Evolutionary conservation across 2,113 vertebrate species (phyloP), one percentile per base, ranked within the genome.

Genomic region (Hippocampus zosterae): DNA sequence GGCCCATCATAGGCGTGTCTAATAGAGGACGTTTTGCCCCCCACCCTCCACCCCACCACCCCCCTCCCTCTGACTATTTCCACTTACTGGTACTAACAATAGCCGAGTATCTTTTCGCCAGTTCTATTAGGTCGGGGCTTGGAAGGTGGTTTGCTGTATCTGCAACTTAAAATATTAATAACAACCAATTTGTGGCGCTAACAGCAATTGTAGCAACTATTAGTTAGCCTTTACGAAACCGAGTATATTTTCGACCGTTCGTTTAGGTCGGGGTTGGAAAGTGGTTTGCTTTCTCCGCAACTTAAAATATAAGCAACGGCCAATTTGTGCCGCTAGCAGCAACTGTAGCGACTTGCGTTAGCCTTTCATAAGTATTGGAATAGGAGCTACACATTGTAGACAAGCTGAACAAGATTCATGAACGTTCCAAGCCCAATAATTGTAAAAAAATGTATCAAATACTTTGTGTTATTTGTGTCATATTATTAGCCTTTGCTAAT

Each of bases 1-100:
- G 67, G 72, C 75, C 85, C 80, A 80, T 87, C 82, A 78, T 76
- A 82, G 74, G 69, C 70, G 46, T 76, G 74, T 62, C 68, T 74
- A 85, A 79, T 80, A 80, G 84, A 81, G 50, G 77, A 83, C 81
- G 72, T 73, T 68, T 68, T 64, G 68, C 77, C 70, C 73, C 56
- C 56, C 70, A n/a, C n/a, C n/a, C n/a, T n/a, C n/a, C n/a, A n/a
- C n/a, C n/a, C n/a, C n/a, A n/a, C n/a, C n/a, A n/a, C 77, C 73
- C 76, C n/a, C 62, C 76, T 69, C 73, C 27, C 56, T 69, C 78
- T 71, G 78, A 27, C 62, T 68, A 63, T 70, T 84, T 76, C 57
- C 76, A 52, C 66, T 75, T 72, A 65, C 53, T 75, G 74, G 52
- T 76, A 50, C 37, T 86, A 73, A 68, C 68, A 72, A 23, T 23